Percentiles rank a stretch among this genome's conserved stretches.
Conservation (phyloP, 2,797 vertebrate genomes). For the Helostoma temminkii region DNA sequence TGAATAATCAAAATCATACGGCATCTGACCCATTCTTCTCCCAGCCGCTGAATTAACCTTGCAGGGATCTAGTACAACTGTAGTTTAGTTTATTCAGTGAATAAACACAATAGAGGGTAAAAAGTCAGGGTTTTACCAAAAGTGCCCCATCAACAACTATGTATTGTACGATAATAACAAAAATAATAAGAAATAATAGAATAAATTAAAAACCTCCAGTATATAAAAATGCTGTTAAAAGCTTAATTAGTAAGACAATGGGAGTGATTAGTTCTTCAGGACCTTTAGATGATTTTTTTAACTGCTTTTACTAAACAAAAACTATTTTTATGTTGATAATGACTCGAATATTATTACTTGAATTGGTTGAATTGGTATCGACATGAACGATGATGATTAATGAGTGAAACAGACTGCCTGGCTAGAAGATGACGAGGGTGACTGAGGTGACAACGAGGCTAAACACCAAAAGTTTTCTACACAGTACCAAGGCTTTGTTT, state of each 20-base stretch:
- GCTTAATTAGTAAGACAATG: background rate
- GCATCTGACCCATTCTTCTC: background rate
- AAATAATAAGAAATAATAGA: constrained; percentile 4
- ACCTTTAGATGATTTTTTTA: constrained; percentile 1
- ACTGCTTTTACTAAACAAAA: background rate
- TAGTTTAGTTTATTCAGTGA: background rate
- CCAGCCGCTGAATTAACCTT: constrained; percentile 6
- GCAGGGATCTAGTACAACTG: background rate
- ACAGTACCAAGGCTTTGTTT: constrained; percentile 27
- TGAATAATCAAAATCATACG: constrained; percentile 61
- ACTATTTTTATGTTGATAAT: background rate
- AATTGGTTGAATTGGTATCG: background rate
- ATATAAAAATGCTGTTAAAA: constrained; percentile 5
- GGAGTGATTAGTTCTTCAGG: constrained; percentile 1
- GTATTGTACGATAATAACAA: background rate
- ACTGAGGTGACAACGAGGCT: constrained; percentile 14
- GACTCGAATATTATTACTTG: background rate
- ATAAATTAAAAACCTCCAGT: background rate
- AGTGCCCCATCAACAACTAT: constrained; percentile 7
- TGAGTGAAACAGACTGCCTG: constrained; percentile 18
- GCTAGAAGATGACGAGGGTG: constrained; percentile 15
- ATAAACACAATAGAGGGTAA: background rate
- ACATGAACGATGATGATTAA: constrained; percentile 8
- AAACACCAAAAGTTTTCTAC: constrained; percentile 16
- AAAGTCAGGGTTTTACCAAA: constrained; percentile 1